Evolutionary conservation across 1,140 invertebrate genomes (phyloP), one percentile per base, ranked within the genome.

Genomic region (Pollicipes pollicipes): DNA sequence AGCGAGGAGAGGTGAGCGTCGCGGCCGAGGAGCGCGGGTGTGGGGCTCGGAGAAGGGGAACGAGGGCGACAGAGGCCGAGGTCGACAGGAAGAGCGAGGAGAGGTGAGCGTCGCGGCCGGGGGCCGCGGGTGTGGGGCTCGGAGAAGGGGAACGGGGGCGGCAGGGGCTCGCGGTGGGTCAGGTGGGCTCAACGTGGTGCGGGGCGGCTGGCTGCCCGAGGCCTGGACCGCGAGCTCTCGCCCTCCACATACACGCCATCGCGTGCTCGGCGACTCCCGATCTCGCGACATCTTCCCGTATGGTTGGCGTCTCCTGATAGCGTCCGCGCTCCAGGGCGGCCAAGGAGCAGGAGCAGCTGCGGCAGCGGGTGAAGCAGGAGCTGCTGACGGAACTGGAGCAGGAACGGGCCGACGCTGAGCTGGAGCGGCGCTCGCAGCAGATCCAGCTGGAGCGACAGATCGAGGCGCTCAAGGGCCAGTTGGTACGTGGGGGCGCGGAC

Each of bases 11-110:
- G 79, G 78, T 78, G 73, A 69, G 74, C 68, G 29, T 68, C 73
- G 72, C 26, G 16, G 68, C 71, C 63, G 69, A 70, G 32, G 69
- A n/a, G n/a, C n/a, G n/a, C n/a, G n/a, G n/a, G n/a, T n/a, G n/a
- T n/a, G n/a, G n/a, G n/a, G n/a, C n/a, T n/a, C n/a, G n/a, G n/a
- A n/a, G n/a, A n/a, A n/a, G n/a, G n/a, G n/a, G n/a, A n/a, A n/a
- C n/a, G n/a, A n/a, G n/a, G n/a, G n/a, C n/a, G n/a, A n/a, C n/a
- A n/a, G n/a, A 85, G 72, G 81, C 85, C 73, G 86, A 88, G 78
- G 81, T 88, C 29, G 78, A 84, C n/a, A 80, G 80, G 69, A 83
- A 83, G 28, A 86, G 87, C 75, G 85, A 87, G 77, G 81, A 80
- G 72, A 78, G 79, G 78, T 78, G 73, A 69, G 74, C 68, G 29